Conservation (phyloP, 2,113 vertebrate species). For the Bubo scandiacus region DNA sequence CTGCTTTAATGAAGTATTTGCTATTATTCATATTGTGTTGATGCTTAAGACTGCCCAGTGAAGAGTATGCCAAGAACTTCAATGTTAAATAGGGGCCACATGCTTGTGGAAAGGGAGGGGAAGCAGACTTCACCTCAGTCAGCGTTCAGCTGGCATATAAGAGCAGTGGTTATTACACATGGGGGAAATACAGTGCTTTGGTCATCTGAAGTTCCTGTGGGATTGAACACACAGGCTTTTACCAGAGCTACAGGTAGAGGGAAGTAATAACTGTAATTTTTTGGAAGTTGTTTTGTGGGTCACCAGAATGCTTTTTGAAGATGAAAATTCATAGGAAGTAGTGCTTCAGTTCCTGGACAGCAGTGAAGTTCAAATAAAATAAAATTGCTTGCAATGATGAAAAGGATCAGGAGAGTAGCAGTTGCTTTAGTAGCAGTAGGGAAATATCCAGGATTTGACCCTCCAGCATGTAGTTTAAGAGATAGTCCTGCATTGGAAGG, state of each 20-base stretch:
- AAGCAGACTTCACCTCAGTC: conserved; percentile 7
- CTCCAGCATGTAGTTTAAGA: not conserved
- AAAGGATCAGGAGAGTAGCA: not conserved
- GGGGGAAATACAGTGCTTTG: conserved; percentile 15
- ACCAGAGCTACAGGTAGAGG: not conserved
- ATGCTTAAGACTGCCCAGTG: not conserved
- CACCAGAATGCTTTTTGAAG: not conserved
- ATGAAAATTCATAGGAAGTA: not conserved
- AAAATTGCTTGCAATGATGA: not conserved
- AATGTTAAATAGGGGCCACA: not conserved
- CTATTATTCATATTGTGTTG: not conserved
- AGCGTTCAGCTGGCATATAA: not conserved
- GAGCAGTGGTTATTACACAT: not conserved
- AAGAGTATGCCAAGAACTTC: not conserved
- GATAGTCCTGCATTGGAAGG: not conserved
- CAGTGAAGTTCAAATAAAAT: not conserved
- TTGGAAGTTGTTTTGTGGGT: not conserved
- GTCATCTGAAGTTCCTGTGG: conserved; percentile 18
- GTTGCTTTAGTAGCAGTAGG: not conserved
- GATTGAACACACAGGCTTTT: not conserved
- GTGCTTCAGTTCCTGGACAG: not conserved
- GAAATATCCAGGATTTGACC: not conserved
- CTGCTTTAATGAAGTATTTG: not conserved
- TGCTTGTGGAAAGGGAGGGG: not conserved
- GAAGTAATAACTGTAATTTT: not conserved